Percentiles rank a stretch among this genome's conserved stretches.
Evolutionary conservation across 2,113 vertebrate species (phyloP).

Genomic region (Microcebus griseorufus): DNA sequence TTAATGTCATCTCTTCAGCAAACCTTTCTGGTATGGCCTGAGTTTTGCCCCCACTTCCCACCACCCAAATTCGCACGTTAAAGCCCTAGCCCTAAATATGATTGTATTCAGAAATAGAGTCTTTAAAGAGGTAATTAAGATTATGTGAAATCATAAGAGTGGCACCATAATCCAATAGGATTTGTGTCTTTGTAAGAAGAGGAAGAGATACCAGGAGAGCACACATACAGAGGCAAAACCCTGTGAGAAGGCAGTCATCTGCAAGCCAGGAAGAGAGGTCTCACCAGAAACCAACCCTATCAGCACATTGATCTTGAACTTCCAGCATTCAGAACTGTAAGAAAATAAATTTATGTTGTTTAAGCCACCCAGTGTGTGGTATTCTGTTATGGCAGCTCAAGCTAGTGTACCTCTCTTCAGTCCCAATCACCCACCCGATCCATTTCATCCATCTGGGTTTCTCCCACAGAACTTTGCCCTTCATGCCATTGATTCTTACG

Average conservation of each 20-base stretch:
- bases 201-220: background rate
- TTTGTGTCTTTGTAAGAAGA: background rate
- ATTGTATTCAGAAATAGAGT: background rate
- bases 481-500: background rate
- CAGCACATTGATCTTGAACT: background rate
- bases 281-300: background rate
- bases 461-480: background rate
- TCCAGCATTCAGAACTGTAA: background rate
- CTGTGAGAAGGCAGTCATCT: background rate
- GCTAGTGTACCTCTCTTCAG: background rate
- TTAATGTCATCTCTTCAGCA: background rate
- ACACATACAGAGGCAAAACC: background rate
- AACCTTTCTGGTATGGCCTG: background rate
- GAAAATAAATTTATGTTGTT: background rate
- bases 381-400: background rate
- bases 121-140: background rate
- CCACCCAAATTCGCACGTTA: background rate
- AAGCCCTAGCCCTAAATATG: background rate
- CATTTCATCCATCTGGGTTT: background rate
- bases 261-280: background rate
- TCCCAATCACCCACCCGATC: background rate
- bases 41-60: background rate
- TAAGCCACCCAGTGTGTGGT: background rate
- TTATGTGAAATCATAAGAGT: background rate
- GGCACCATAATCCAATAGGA: background rate